Evolutionary conservation across 2,113 vertebrate species (phyloP).

Genomic region (Microtus pennsylvanicus): DNA sequence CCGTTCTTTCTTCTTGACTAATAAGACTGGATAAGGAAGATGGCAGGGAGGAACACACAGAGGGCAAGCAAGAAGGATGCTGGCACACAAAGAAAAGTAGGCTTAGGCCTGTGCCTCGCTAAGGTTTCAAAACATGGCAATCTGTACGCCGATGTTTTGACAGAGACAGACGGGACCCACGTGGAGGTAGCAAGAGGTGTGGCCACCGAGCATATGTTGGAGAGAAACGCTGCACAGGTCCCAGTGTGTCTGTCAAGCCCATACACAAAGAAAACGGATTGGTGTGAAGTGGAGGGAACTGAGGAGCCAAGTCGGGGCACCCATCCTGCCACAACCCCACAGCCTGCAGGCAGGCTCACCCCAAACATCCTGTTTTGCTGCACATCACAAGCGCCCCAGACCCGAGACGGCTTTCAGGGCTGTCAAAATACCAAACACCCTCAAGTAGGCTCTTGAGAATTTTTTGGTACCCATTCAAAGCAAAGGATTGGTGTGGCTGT

Average conservation of each 20-base stretch:
- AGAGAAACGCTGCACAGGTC: not conserved
- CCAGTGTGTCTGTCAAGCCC: not conserved
- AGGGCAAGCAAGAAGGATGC: not conserved
- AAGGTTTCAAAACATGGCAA: not conserved
- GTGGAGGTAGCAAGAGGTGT: not conserved
- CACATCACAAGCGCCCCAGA: slow-evolving; percentile 52
- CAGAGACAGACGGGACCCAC: not conserved
- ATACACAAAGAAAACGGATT: not conserved
- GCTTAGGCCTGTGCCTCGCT: not conserved
- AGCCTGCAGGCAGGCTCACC: slow-evolving; percentile 14
- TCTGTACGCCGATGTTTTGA: fast-evolving
- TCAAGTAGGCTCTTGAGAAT: slow-evolving; percentile 8
- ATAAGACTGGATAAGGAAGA: not conserved
- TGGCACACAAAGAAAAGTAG: not conserved
- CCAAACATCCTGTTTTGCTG: slow-evolving; percentile 76
- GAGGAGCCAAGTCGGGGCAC: not conserved
- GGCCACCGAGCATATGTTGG: fast-evolving
- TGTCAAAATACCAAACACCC: slow-evolving; percentile 41
- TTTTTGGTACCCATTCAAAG: slow-evolving; percentile 8
- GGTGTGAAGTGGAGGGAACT: not conserved
- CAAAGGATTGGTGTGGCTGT: not conserved
- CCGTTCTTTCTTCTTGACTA: not conserved
- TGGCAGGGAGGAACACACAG: not conserved
- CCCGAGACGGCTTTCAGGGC: not conserved
- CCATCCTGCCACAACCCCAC: slow-evolving; percentile 44